A percentile compares a stretch with the other conserved stretches of the same genome.
These are phyloP conservation scores for Steatocranus sp. DNA, from an alignment of 2,797 vertebrate genomes.

Conservation along the genomic window DNA sequence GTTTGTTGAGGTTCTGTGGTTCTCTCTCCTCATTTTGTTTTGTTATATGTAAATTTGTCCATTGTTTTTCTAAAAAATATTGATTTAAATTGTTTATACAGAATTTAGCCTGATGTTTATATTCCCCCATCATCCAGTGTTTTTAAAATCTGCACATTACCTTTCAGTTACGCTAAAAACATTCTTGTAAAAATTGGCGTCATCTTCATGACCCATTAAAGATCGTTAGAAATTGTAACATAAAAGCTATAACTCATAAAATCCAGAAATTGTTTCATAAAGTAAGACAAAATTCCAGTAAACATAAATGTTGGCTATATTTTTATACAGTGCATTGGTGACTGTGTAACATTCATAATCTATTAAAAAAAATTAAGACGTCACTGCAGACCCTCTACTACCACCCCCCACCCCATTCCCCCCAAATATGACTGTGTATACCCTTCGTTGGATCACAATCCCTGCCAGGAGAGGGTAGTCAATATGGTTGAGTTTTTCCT, in stretches of 20 bases:
- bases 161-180: neutral
- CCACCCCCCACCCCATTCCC: fast-evolving
- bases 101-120: neutral
- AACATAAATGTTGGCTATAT: neutral
- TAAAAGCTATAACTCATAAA: neutral
- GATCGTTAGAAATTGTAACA: neutral
- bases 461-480: constrained; percentile 47
- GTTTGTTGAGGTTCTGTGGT: constrained; percentile 11
- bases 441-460: constrained; percentile 2
- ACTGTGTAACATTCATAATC: neutral
- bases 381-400: neutral
- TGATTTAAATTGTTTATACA: constrained; percentile 22
- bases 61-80: constrained; percentile 8
- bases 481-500: constrained; percentile 53
- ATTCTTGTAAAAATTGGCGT: neutral
- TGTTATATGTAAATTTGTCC: neutral
- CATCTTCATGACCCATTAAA: neutral
- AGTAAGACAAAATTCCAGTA: neutral
- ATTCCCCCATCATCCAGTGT: neutral
- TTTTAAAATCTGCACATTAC: neutral
- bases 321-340: neutral
- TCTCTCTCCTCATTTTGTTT: constrained; percentile 10
- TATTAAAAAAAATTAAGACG: neutral
- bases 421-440: neutral
- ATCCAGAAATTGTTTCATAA: neutral